phyloP scores from a whole-genome alignment of 2,113 vertebrate species.

The Nyctibius bracteatus region DNA sequence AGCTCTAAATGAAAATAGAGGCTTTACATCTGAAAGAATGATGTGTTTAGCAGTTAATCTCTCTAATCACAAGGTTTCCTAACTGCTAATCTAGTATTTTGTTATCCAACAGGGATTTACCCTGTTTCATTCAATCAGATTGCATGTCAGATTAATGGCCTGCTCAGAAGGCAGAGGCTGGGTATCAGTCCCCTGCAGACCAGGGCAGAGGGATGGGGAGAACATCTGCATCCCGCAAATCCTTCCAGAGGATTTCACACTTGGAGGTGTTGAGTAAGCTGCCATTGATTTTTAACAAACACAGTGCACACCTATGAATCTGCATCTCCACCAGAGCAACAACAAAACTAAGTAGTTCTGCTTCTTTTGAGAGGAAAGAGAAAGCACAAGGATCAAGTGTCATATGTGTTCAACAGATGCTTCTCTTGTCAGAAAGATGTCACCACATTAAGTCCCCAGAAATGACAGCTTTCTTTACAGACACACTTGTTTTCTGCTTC shows the following conservation, averaged over 20 bases:
- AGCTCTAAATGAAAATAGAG: not conserved
- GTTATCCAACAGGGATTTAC: constrained; percentile 1
- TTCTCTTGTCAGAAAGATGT: not conserved
- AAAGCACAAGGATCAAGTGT: not conserved
- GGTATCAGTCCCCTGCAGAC: not conserved
- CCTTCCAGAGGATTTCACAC: not conserved
- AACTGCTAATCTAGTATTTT: constrained; percentile 11
- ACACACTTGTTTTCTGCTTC: not conserved
- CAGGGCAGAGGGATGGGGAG: not conserved
- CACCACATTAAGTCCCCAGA: not conserved
- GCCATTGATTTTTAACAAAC: not conserved
- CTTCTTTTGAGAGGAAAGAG: not conserved
- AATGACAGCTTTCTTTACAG: not conserved
- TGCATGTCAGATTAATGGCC: not conserved
- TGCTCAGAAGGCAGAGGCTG: not conserved
- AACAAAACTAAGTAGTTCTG: not conserved
- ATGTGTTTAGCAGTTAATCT: constrained; percentile 14
- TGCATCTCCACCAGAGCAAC: not conserved
- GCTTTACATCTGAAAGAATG: not conserved
- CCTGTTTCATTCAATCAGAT: not conserved
- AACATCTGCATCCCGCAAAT: not conserved
- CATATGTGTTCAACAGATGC: not conserved
- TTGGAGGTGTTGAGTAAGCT: not conserved
- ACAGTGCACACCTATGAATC: not conserved
- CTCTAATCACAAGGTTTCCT: not conserved